Percentiles rank a stretch among this genome's conserved stretches.
Conservation (phyloP, 2,888 invertebrate genomes). For the Pecten maximus region DNA sequence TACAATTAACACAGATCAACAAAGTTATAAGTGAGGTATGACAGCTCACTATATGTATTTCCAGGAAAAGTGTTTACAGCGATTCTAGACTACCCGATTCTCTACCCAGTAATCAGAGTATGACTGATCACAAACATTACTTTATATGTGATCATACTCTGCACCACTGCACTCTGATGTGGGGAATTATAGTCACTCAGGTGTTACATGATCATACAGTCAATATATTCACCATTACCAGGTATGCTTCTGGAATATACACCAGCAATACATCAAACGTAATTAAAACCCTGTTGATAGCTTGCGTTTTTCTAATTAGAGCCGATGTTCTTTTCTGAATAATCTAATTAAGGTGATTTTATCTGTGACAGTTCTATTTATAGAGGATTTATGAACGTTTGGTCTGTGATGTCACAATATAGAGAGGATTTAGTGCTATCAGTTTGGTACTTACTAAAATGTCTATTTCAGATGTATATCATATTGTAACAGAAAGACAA, state of each 20-base stretch:
- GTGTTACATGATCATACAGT: neutral
- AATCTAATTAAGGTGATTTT: no score
- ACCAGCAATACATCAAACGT: neutral
- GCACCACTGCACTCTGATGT: neutral
- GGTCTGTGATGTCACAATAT: neutral
- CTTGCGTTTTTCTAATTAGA: neutral
- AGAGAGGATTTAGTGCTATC: neutral
- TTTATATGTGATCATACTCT: neutral
- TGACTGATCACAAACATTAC: neutral
- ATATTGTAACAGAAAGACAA: neutral
- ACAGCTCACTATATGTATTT: no score
- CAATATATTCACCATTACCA: neutral
- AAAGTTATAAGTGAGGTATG: no score
- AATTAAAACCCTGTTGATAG: neutral
- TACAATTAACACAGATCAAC: no score
- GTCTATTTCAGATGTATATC: no score
- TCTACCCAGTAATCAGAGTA: neutral
- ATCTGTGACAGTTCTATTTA: no score
- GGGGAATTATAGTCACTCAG: neutral
- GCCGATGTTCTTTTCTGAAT: no score
- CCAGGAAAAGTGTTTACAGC: no score
- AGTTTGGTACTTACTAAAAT: no score
- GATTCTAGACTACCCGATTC: no score
- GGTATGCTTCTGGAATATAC: neutral
- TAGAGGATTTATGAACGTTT: no score